Evolutionary conservation across 2,113 vertebrate species (phyloP).

Genomic region (Centropus bengalensis): DNA sequence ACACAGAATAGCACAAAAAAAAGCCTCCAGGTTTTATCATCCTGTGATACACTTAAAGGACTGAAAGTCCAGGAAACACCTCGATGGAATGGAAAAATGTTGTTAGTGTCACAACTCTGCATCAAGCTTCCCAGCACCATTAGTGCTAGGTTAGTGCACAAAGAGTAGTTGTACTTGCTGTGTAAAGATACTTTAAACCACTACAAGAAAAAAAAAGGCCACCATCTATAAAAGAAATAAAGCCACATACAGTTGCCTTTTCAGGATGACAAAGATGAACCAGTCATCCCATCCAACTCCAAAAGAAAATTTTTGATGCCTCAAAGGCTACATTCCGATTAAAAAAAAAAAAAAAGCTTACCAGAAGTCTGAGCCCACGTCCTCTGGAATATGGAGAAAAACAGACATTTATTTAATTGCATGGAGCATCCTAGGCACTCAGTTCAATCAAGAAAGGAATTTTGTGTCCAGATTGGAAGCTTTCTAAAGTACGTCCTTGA

Average conservation of each 20-base stretch:
- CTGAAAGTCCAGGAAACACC: neutral
- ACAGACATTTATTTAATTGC: neutral
- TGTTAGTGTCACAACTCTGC: neutral
- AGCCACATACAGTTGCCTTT: neutral
- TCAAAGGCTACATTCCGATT: neutral
- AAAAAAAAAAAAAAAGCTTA: neutral
- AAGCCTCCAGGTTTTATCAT: neutral
- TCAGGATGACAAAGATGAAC: neutral
- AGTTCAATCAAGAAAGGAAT: neutral
- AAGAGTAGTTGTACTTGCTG: neutral
- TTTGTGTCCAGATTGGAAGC: neutral
- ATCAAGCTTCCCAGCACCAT: neutral
- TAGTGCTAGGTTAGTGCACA: neutral
- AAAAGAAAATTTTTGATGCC: neutral
- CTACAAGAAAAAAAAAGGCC: neutral
- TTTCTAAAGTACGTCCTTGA: neutral
- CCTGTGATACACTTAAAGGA: neutral
- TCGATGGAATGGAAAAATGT: neutral
- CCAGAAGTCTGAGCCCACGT: accelerated
- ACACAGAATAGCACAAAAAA: neutral
- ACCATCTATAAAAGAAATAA: neutral
- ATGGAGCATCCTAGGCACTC: neutral
- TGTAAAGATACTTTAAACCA: neutral
- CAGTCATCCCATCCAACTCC: neutral
- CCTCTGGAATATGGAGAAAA: neutral